Percentiles rank a stretch among this genome's conserved stretches.
These are phyloP conservation scores for Pachymerium ferrugineum DNA, from an alignment of 2,888 invertebrate species.

Conservation along the genomic window DNA sequence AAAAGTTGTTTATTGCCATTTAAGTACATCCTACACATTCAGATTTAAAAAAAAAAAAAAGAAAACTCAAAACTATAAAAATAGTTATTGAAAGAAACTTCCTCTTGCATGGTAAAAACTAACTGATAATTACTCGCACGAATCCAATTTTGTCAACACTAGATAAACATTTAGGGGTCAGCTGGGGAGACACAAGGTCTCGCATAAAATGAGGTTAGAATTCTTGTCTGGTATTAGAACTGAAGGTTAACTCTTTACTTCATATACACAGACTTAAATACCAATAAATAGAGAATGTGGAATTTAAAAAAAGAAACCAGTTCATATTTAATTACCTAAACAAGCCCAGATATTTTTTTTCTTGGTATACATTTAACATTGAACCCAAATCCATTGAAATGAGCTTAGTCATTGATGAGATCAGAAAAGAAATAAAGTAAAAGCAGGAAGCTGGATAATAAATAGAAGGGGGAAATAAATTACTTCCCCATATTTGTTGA, in stretches of 20 bases:
- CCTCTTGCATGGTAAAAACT: neutral
- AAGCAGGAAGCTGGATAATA: neutral
- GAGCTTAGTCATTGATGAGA: neutral
- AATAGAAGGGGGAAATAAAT: too few species aligned
- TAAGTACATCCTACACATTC: too few species aligned
- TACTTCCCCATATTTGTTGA: neutral
- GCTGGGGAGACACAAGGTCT: neutral
- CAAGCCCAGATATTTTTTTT: neutral
- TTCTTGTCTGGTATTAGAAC: neutral
- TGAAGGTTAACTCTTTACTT: constrained; percentile 2
- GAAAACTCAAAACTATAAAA: too few species aligned
- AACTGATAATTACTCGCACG: neutral
- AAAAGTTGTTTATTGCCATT: neutral
- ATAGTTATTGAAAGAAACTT: too few species aligned
- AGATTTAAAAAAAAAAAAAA: too few species aligned
- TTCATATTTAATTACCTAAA: neutral
- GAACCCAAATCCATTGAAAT: constrained; percentile 8
- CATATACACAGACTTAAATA: neutral
- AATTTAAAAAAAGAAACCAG: neutral
- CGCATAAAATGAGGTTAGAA: neutral
- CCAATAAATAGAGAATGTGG: neutral
- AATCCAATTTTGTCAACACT: neutral
- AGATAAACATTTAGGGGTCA: neutral
- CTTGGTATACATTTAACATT: neutral
- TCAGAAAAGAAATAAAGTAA: neutral